Base-by-base conservation (phyloP, 92 coral and sea anemone genomes). In the Actinernus sp. region DNA sequence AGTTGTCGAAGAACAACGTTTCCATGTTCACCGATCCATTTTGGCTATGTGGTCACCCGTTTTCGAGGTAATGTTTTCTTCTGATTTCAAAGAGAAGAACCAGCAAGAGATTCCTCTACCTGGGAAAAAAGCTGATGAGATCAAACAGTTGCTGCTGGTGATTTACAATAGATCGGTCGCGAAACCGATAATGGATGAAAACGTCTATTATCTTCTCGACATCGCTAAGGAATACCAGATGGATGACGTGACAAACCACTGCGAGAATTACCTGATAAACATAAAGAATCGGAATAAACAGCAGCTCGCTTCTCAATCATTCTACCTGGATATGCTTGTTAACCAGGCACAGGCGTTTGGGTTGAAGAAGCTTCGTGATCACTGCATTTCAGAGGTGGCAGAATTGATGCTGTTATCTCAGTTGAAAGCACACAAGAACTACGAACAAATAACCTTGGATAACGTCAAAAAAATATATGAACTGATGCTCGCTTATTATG, bases 31-130 rank as follows among this genome's bases (percentile, higher is more conserved):
- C 41, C 84, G 49, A 58, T 73, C 75, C 10, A 89, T 83, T 29
- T 52, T 89, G 14, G 84, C 96, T 8, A 89, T 89, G 91, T 89
- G 96, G 96, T 89, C 96, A 22, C 96, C 91, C 14, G 91, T 89
- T 26, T 89, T 89, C 61, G 96, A 89, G 61, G 79, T 37, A 51
- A 84, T 85, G 81, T 89, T 89, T 57, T 26, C 58, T 8, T 46
- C 70, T 16, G 73, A 68, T 3, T 63, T 70, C 52, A 76, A 26
- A 58, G 90, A 89, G 61, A 84, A 72, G 45, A 64, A 76, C 43
- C 55, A 60, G 7, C 58, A 46, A 21, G 96, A 89, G 38, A 63
- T 89, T 44, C 40, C 81, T 13, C 83, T 89, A 17, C 81, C 84
- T 10, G 85, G 75, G 9, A 86, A 89, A 20, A n/a, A 74, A 51